Percentiles rank a stretch among this genome's conserved stretches.
Evolutionary conservation across 2,797 vertebrate species (phyloP).

Genomic region (Uromys caudimaculatus): DNA sequence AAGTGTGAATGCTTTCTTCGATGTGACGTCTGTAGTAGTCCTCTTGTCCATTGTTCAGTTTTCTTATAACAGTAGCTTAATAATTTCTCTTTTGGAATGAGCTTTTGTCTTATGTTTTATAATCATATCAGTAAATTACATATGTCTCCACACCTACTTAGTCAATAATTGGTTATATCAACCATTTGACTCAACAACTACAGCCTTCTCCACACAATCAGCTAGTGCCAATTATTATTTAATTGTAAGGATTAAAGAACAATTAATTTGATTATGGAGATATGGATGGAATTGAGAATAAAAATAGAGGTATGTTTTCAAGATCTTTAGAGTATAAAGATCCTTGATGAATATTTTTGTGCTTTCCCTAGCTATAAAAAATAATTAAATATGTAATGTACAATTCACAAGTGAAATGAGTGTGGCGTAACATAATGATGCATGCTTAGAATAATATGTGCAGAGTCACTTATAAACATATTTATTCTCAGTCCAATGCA

Average conservation of each 20-base stretch:
- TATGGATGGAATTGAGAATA: not conserved
- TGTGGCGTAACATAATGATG: not conserved
- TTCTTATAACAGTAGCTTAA: not conserved
- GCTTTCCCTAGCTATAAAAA: not conserved
- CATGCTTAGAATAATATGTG: not conserved
- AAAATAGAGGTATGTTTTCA: not conserved
- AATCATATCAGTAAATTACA: not conserved
- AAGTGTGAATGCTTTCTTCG: not conserved
- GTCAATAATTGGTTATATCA: not conserved
- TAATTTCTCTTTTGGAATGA: not conserved
- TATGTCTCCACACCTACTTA: not conserved
- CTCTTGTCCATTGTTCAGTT: not conserved
- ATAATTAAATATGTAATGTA: not conserved
- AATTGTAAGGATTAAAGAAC: not conserved
- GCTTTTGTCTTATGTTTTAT: not conserved
- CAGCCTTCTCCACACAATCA: not conserved
- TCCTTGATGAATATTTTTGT: not conserved
- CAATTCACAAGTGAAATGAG: rapidly evolving
- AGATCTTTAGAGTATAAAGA: not conserved
- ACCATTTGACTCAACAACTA: not conserved
- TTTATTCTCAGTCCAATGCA: not conserved
- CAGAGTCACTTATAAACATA: not conserved
- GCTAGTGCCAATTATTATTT: not conserved
- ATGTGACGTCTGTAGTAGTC: not conserved
- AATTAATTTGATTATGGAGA: not conserved